Conservation (phyloP, 1,140 invertebrate species). For the Scaptomyza montana region DNA sequence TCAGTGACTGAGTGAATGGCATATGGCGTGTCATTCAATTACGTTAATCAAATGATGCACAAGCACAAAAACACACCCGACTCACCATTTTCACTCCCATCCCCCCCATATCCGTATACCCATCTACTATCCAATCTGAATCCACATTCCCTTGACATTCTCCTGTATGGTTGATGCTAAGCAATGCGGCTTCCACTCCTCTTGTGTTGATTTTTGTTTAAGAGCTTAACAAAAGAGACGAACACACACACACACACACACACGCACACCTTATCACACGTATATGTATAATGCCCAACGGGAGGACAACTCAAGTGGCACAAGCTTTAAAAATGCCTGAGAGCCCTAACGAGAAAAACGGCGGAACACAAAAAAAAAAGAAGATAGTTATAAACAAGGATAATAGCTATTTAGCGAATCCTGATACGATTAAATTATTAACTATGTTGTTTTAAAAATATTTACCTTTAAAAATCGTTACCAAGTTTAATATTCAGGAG, state of each 20-base stretch:
- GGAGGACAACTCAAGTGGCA: conserved; percentile 17
- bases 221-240: conserved; percentile 38
- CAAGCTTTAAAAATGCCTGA: conserved; percentile 7
- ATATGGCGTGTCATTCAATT: conserved; percentile 68
- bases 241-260: conserved; percentile 14
- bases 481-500: too few relatives aligned
- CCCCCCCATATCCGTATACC: neutral
- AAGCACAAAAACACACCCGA: conserved; percentile 55
- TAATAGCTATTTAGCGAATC: conserved; percentile 15
- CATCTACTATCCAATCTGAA: conserved; percentile 5
- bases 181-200: conserved; percentile 36
- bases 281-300: conserved; percentile 19
- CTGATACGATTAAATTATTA: conserved; percentile 10
- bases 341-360: neutral
- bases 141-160: conserved; percentile 22
- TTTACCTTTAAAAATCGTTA: neutral
- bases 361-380: neutral
- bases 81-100: neutral
- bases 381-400: conserved; percentile 21
- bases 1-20: conserved; percentile 52
- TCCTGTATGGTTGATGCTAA: conserved; percentile 33
- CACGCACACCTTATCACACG: neutral
- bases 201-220: conserved; percentile 52
- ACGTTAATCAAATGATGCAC: conserved; percentile 82
- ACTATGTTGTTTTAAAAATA: neutral